Percentiles rank a stretch among this genome's conserved stretches.
phyloP scores from a whole-genome alignment of 2,113 vertebrate species.

The Myocastor coypus region DNA sequence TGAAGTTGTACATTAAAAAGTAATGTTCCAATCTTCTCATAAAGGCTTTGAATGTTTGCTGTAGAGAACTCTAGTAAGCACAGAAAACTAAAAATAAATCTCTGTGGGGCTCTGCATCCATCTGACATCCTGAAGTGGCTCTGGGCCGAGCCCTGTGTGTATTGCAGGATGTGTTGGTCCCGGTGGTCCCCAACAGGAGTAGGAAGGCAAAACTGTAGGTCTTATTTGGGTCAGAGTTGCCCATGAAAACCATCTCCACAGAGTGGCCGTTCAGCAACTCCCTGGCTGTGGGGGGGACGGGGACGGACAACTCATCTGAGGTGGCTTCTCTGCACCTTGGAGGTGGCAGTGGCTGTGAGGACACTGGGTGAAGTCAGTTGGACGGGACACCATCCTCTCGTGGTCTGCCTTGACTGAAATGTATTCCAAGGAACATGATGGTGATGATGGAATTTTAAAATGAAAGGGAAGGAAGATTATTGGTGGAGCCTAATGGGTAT shows the following conservation, averaged over 20 bases:
- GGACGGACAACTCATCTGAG: accelerated
- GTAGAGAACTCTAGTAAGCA: conserved; percentile 8
- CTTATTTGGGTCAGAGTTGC: not conserved
- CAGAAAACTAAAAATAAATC: not conserved
- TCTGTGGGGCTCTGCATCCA: not conserved
- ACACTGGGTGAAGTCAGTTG: too few species aligned
- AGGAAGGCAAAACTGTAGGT: accelerated
- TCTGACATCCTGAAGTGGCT: too few species aligned
- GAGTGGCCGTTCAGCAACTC: not conserved
- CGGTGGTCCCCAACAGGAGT: not conserved
- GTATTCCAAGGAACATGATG: not conserved
- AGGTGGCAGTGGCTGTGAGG: too few species aligned
- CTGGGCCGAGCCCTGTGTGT: accelerated
- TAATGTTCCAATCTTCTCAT: not conserved
- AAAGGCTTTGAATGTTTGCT: not conserved
- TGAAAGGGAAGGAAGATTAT: not conserved
- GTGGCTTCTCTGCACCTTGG: accelerated
- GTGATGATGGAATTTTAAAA: not conserved
- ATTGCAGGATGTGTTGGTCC: not conserved
- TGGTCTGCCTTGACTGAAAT: not conserved
- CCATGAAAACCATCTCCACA: not conserved
- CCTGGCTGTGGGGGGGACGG: not conserved
- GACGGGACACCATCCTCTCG: not conserved
- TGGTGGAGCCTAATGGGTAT: accelerated
- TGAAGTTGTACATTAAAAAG: conserved; percentile 19